Base-by-base conservation (phyloP, 1,140 invertebrate genomes). In the Bombyx mori region DNA sequence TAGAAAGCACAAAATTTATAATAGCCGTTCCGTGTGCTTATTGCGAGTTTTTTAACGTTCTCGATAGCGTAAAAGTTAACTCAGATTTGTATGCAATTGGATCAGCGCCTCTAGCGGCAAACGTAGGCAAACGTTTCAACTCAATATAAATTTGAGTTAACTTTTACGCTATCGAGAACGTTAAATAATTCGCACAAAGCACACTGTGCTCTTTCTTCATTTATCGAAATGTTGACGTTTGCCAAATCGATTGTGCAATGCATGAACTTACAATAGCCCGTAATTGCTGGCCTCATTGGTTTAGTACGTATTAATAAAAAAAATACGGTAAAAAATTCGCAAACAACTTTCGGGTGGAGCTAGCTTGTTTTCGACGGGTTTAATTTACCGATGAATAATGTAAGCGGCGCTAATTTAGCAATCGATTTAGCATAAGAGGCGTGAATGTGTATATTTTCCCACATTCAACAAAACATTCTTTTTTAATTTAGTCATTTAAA, bases 1-100 rank as follows among this genome's bases (percentile, higher is more conserved):
- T 61, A 61, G 59, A 61, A 61, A 56, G 59, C 57, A 60, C 47
- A 49, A 10, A n/a, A 12, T 49, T 49, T 49, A 49, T 49, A n/a
- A 49, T 49, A 7, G 7, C 22, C 48, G 48, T n/a, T 12, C 7
- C 8, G 48, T 18, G 12, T 18, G 12, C 12, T 18, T 18, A 18
- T 18, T 18, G 12, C 12, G 12, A 18, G 12, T 18, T 18, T 18
- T 18, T 18, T 18, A 18, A 18, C 12, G 12, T 18, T 18, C 12
- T 18, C 12, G 12, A 18, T 18, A 18, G 12, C 12, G 12, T 18
- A 18, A 18, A 18, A 18, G 12, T 18, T 18, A 18, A n/a, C 47
- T 12, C 12, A 18, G 12, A 18, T 18, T 18, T 18, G 12, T 18
- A 18, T 18, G 12, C 12, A 18, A 18, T 18, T 18, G 12, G 12